phyloP scores from a whole-genome alignment of 2,888 invertebrate genomes.

The Drosophila infuscata region DNA sequence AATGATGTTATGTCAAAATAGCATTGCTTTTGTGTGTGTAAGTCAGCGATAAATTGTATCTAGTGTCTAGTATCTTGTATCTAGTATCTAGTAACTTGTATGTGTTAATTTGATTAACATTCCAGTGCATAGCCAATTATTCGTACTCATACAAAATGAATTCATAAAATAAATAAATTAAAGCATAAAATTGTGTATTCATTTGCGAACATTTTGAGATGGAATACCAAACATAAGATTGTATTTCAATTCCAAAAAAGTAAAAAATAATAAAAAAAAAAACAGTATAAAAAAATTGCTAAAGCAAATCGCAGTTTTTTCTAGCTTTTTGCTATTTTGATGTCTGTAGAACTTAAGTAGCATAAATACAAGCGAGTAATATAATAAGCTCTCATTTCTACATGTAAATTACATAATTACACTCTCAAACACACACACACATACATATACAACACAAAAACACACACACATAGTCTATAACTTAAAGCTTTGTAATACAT shows the following conservation, averaged over 20 bases:
- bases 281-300: slow-evolving; percentile 29
- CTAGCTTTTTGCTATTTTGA: slow-evolving; percentile 78
- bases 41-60: slow-evolving; percentile 26
- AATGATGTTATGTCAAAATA: slow-evolving; percentile 37
- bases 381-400: slow-evolving; percentile 57
- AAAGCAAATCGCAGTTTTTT: slow-evolving; percentile 63
- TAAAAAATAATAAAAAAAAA: not conserved
- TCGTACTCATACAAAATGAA: slow-evolving; percentile 41
- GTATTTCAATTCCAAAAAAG: slow-evolving; percentile 47
- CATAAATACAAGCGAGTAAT: slow-evolving; percentile 57
- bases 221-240: slow-evolving; percentile 17
- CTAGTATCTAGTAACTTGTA: slow-evolving; percentile 13
- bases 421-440: slow-evolving; percentile 18
- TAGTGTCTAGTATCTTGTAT: slow-evolving; percentile 13
- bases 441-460: not conserved
- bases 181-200: slow-evolving; percentile 26
- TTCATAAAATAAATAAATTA: slow-evolving; percentile 14
- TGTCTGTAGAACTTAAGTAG: slow-evolving; percentile 72
- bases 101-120: slow-evolving; percentile 74
- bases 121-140: slow-evolving; percentile 72
- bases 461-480: slow-evolving; percentile 9
- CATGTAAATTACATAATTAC: slow-evolving; percentile 56
- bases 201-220: slow-evolving; percentile 48
- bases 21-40: slow-evolving; percentile 55
- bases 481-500: slow-evolving; percentile 51